Percentiles rank a stretch among this genome's conserved stretches.
Conservation (phyloP, 1,140 invertebrate species). For the Aethina tumida region DNA sequence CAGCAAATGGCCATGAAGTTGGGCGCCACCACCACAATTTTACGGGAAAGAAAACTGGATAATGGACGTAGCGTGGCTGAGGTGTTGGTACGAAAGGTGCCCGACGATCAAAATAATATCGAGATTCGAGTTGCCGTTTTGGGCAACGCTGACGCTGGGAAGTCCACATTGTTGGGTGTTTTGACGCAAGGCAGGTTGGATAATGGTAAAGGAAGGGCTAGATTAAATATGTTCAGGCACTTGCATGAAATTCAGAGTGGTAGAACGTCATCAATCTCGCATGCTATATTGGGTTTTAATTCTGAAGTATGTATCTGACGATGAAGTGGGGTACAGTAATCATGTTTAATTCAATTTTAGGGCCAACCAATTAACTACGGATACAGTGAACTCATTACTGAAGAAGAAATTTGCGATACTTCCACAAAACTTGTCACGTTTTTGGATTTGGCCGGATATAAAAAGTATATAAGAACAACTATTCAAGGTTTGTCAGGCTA, state of each 20-base stretch:
- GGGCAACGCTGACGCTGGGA: constrained; percentile 77
- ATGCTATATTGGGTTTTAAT: constrained; percentile 94
- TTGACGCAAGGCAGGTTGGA: constrained; percentile 91
- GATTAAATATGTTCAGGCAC: constrained; percentile 93
- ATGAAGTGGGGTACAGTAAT: constrained; percentile 1
- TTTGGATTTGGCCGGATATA: constrained; percentile 93
- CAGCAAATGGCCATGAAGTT: constrained; percentile 76
- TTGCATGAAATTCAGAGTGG: constrained; percentile 95
- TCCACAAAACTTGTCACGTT: constrained; percentile 89
- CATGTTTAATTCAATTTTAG: constrained; percentile 17
- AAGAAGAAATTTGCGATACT: constrained; percentile 88
- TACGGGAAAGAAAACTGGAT: constrained; percentile 38
- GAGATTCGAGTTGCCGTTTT: constrained; percentile 87
- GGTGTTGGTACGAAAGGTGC: constrained; percentile 84
- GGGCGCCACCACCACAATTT: constrained; percentile 66
- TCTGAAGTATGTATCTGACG: constrained; percentile 39
- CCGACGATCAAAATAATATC: constrained; percentile 82
- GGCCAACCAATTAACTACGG: constrained; percentile 71
- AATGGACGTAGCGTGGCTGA: constrained; percentile 58
- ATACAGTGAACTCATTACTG: constrained; percentile 81
- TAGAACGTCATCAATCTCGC: constrained; percentile 90
- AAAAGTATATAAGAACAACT: constrained; percentile 92
- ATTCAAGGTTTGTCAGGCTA: constrained; percentile 90
- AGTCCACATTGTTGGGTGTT: constrained; percentile 88
- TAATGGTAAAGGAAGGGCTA: constrained; percentile 87